Base-by-base conservation (phyloP, 2,888 invertebrate species). In the Dugesia japonica region DNA sequence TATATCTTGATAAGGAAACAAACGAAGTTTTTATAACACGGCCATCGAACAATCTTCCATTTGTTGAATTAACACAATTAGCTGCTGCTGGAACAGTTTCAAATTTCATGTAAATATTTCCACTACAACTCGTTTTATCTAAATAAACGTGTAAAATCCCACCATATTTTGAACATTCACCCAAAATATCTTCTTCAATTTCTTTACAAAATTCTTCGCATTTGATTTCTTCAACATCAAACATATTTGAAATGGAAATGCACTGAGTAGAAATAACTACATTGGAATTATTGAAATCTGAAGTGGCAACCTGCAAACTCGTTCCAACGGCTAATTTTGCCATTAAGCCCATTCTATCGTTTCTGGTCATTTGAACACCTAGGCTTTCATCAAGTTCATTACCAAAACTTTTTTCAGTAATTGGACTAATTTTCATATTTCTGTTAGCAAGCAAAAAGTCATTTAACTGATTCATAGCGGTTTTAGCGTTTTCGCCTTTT, bases 221-320 rank as follows among this genome's bases (percentile, higher is more conserved):
- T 56, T 56, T 4, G 20, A n/a, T n/a, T 7, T 56, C 56, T 56
- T 4, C 56, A 4, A 56, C 38, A 85, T 98, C 97, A 86, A 98
- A 99, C 98, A 98, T 98, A 83, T 99, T 99, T 78, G 95, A 92
- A 79, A 98, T 87, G 91, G 98, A 92, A 85, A 98, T 98, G 84
- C 97, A 98, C 85, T 97, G 97, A 0, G 98, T 98, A 1, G 97
- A 95, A 27, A 80, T 79, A 23, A 38, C 38, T 13, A 38, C 17
- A 13, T 38, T 38, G 9, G 9, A 9, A 38, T 38, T 17, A 38
- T 9, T 38, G 9, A 13, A 17, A 13, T 38, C 13, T 13, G 9
- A 13, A 38, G 38, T 9, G 17, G 38, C 38, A 13, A 38, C 17
- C 17, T 38, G 38, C 17, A 38, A 38, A 38, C 38, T 17, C 9